Conservation (phyloP, 2,113 vertebrate genomes). For the Pelusios castaneus region DNA sequence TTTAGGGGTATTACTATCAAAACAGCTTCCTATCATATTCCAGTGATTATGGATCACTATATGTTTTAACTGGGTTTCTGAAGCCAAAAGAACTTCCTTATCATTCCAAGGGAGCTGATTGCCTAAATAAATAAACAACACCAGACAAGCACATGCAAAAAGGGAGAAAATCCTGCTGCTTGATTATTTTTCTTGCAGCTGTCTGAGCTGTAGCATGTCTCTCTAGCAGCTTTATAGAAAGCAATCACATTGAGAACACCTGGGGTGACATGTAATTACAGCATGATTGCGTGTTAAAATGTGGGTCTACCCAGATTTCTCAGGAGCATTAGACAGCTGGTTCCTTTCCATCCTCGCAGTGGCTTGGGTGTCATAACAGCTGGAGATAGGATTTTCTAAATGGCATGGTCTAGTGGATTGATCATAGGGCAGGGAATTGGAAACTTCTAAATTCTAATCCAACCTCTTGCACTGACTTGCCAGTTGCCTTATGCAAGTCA, state of each 20-base stretch:
- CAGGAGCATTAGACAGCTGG: constrained; percentile 67
- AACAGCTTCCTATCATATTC: constrained; percentile 29
- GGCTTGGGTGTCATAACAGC: constrained; percentile 67
- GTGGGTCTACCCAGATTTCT: constrained; percentile 73
- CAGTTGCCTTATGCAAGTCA: constrained; percentile 10
- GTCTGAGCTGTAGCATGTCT: constrained; percentile 37
- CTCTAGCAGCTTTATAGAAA: constrained; percentile 55
- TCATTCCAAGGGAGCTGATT: constrained; percentile 64
- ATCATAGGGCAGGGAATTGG: constrained; percentile 67
- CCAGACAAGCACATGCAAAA: constrained; percentile 20
- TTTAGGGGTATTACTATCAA: neutral
- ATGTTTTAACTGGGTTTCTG: constrained; percentile 15
- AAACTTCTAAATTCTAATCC: constrained; percentile 62
- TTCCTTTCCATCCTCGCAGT: constrained; percentile 71
- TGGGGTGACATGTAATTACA: constrained; percentile 75
- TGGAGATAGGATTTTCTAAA: constrained; percentile 55
- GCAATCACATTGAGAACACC: constrained; percentile 73
- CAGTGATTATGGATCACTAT: constrained; percentile 50
- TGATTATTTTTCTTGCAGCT: constrained; percentile 68
- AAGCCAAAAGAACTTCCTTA: constrained; percentile 55
- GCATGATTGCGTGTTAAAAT: constrained; percentile 72
- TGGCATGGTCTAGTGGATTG: constrained; percentile 62
- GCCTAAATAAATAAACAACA: constrained; percentile 51
- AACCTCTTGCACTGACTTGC: constrained; percentile 48
- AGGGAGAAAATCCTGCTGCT: constrained; percentile 44